Percentiles rank a stretch among this genome's conserved stretches.
Evolutionary conservation across 2,113 vertebrate genomes (phyloP).

Genomic region (Boleophthalmus pectinirostris): DNA sequence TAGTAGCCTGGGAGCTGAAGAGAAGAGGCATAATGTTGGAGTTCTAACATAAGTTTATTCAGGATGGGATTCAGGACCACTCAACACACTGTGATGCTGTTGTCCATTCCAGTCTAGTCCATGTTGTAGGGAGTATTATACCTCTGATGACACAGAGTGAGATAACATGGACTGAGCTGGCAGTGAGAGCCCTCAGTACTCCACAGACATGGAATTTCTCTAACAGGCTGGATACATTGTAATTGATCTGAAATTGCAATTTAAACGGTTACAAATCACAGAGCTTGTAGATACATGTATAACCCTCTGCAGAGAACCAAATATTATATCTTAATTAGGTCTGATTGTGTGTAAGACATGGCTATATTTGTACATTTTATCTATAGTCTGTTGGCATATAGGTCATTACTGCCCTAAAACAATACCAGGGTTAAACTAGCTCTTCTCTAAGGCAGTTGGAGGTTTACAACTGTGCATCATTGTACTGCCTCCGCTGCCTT

Average conservation of each 20-base stretch:
- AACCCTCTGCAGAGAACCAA: not conserved
- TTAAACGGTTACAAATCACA: not conserved
- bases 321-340: not conserved
- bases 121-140: too few relatives aligned
- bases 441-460: constrained; percentile 17
- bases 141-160: too few relatives aligned
- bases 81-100: too few relatives aligned
- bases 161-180: too few relatives aligned
- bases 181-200: too few relatives aligned
- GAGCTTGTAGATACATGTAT: not conserved
- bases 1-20: too few relatives aligned
- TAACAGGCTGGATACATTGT: not conserved
- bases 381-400: not conserved
- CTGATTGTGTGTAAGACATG: not conserved
- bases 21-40: too few relatives aligned
- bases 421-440: constrained; percentile 9
- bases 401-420: not conserved
- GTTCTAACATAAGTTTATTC: too few relatives aligned
- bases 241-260: not conserved
- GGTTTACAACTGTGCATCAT: constrained; percentile 33
- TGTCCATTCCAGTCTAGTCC: too few relatives aligned
- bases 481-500: constrained; percentile 41
- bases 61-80: too few relatives aligned
- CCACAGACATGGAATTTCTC: too few relatives aligned
- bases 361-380: not conserved